Conservation (phyloP, 35 echinoderm and acorn worm species). For the Holothuria glaberrima region DNA sequence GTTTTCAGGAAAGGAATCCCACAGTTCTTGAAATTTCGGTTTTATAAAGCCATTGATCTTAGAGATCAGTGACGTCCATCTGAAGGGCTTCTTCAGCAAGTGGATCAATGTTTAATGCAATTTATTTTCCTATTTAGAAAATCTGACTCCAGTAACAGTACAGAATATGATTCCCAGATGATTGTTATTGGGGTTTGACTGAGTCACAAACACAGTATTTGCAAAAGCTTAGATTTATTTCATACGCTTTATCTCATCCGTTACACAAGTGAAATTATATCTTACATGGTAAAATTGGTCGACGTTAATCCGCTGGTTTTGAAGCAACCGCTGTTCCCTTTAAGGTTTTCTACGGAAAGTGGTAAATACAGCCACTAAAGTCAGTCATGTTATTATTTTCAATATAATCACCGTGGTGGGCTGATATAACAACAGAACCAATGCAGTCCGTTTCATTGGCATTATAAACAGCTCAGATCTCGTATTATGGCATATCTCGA, state of each 20-base stretch:
- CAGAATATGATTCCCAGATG: too few relatives aligned
- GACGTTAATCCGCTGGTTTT: background rate
- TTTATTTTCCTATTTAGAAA: too few relatives aligned
- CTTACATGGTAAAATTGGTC: background rate
- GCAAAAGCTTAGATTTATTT: background rate
- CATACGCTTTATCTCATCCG: background rate
- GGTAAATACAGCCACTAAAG: background rate
- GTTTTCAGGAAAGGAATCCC: too few relatives aligned
- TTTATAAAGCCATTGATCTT: too few relatives aligned
- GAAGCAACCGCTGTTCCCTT: background rate
- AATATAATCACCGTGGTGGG: background rate
- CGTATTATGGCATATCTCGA: too few relatives aligned
- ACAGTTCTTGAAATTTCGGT: too few relatives aligned
- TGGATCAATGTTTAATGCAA: too few relatives aligned
- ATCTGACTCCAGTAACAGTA: too few relatives aligned
- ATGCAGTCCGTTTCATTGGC: background rate
- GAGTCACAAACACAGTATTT: background rate
- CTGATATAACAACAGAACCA: background rate
- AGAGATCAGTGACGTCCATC: too few relatives aligned
- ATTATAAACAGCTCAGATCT: too few relatives aligned
- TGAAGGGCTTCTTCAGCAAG: too few relatives aligned
- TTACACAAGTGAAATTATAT: background rate
- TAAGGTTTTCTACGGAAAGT: background rate
- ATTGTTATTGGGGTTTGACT: background rate
- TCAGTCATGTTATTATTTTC: background rate